These are phyloP conservation scores for Centropus unirufus DNA, from an alignment of 2,113 vertebrate species.

Conservation along the genomic window DNA sequence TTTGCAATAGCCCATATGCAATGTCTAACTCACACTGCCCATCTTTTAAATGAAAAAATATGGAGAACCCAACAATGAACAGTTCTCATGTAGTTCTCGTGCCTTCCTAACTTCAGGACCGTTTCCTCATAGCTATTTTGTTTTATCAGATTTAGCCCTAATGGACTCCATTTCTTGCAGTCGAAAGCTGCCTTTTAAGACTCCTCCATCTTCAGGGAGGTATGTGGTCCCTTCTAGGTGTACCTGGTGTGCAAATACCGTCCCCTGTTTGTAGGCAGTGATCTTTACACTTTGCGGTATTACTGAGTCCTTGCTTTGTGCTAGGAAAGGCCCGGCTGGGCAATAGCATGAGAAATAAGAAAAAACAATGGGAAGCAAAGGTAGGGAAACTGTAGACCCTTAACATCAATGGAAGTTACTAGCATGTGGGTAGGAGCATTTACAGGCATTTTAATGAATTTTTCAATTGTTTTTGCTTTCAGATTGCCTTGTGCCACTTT, in stretches of 20 bases:
- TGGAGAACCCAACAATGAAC: background rate
- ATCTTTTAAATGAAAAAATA: background rate
- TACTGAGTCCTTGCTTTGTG: background rate
- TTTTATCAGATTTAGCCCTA: background rate
- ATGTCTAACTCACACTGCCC: background rate
- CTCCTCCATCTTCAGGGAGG: background rate
- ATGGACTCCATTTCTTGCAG: background rate
- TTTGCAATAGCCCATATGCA: background rate
- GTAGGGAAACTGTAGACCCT: background rate
- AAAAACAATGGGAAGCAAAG: background rate
- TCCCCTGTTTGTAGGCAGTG: background rate
- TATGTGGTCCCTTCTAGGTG: background rate
- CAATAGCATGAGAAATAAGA: background rate
- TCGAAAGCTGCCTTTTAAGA: background rate
- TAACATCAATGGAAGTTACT: background rate
- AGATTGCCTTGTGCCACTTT: slow-evolving; percentile 97
- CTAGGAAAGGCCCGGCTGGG: background rate
- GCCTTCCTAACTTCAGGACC: background rate
- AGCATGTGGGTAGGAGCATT: background rate
- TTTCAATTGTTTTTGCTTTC: slow-evolving; percentile 52
- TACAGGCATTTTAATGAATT: background rate
- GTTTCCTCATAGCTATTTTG: background rate
- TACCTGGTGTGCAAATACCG: background rate
- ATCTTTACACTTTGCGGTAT: background rate
- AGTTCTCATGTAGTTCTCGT: background rate